phyloP scores from a whole-genome alignment of 1,140 invertebrate species.

The Caerostris darwini region DNA sequence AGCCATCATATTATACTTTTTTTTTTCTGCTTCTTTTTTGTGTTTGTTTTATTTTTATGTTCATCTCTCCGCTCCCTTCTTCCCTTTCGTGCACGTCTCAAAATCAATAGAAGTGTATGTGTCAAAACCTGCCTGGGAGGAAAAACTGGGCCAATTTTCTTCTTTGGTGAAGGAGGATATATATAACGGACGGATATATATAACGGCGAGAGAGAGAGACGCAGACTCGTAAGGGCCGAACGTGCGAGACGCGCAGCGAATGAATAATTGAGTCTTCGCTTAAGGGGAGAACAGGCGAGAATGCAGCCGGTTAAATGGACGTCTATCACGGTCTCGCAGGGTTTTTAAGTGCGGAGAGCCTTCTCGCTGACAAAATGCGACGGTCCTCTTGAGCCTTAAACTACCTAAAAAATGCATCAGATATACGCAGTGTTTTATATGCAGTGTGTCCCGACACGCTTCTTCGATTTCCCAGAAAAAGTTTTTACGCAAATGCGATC shows the following conservation, averaged over 20 bases:
- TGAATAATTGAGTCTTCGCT: not conserved
- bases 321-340: not conserved
- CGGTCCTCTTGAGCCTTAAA: not conserved
- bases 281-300: not conserved
- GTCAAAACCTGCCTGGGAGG: conserved; percentile 12
- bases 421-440: not conserved
- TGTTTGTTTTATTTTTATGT: not conserved
- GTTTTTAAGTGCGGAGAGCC: not conserved
- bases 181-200: not conserved
- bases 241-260: not conserved
- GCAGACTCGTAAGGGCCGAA: not conserved
- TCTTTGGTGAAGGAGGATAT: not conserved
- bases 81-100: not conserved
- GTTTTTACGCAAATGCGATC: too few relatives aligned
- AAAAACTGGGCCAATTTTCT: conserved; percentile 32
- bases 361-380: not conserved
- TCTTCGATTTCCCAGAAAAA: too few relatives aligned
- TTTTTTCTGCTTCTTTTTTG: not conserved
- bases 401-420: not conserved
- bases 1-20: not conserved
- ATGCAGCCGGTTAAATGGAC: not conserved
- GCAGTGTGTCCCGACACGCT: too few relatives aligned
- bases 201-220: not conserved
- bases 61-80: not conserved
- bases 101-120: conserved; percentile 36